Evolutionary conservation across 2,113 vertebrate genomes (phyloP), one percentile per base, ranked within the genome.

Genomic region (Mola mola): DNA sequence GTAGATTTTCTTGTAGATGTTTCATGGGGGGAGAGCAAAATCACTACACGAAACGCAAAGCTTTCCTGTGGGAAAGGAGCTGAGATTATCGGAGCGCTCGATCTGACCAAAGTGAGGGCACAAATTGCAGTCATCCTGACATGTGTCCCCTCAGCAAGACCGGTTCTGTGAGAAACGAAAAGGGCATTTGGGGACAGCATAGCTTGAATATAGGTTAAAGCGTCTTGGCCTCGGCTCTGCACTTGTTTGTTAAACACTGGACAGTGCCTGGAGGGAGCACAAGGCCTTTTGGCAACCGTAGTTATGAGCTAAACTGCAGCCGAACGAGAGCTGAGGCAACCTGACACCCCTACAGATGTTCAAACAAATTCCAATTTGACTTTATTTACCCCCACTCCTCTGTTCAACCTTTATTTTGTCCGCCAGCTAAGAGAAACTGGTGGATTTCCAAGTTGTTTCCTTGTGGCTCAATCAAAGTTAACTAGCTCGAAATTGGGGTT

Each of bases 331-430:
- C 31, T 75, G 15, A 78, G 83, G 90, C 81, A 37, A 66, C 82
- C 81, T 1, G 55, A 90, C 91, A 88, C 90, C 89, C 38, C 46
- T 15, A 83, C 93, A 94, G 86, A 88, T 90, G 86, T 76, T 83
- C 33, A 26, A 15, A 34, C 15, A 61, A 87, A 81, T 85, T 89
- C 75, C 85, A 90, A 87, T 93, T 75, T 82, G 55, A 87, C 89
- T 58, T 89, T 68, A 84, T 78, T 66, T 70, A 87, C 61, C 81
- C 78, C 62, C 68, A 72, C 61, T 76, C 59, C 40, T 37, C 86
- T 59, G 57, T 62, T 65, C 61, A 60, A 72, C 72, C 69, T 47
- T 47, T 36, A 58, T 52, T 84, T 75, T 28, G 70, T 34, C 40
- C 61, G 75, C 66, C 51, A 53, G 46, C 25, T 2, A 19, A 25